Evolutionary conservation across 1,140 invertebrate genomes (phyloP).

Genomic region (Stenopsyche tienmushanensis): DNA sequence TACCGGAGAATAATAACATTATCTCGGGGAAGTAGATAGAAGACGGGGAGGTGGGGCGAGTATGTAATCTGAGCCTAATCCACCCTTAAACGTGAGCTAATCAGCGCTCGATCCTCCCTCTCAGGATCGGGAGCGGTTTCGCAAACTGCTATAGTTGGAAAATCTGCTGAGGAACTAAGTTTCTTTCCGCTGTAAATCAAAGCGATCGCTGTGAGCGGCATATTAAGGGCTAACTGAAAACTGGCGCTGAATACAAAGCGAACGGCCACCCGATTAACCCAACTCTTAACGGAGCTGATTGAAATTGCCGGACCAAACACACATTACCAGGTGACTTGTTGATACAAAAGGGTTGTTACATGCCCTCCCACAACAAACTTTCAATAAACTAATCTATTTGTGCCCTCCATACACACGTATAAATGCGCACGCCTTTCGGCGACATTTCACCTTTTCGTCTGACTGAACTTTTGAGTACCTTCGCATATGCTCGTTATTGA

Average conservation of each 20-base stretch:
- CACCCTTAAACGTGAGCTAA: constrained; percentile 41
- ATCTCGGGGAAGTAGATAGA: no score
- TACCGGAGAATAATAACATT: constrained; percentile 32
- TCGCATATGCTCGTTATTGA: no score
- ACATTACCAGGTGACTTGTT: neutral
- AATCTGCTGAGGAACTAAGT: constrained; percentile 31
- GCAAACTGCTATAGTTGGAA: constrained; percentile 4
- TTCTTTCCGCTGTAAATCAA: constrained; percentile 40
- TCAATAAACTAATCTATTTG: no score
- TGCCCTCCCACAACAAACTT: no score
- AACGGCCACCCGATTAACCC: neutral
- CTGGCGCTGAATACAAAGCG: constrained; percentile 19
- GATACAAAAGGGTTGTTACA: no score
- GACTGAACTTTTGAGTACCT: no score
- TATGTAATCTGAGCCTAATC: constrained; percentile 37
- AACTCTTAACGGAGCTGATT: neutral
- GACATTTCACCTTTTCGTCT: no score
- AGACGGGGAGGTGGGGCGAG: constrained; percentile 1
- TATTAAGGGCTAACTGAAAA: constrained; percentile 29
- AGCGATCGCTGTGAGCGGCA: constrained; percentile 28
- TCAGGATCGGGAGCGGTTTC: neutral
- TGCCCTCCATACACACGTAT: no score
- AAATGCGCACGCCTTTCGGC: no score
- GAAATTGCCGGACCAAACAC: neutral
- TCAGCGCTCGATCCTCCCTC: constrained; percentile 20